Evolutionary conservation across 2,888 invertebrate species (phyloP).

Genomic region (Plagiodera versicolora): DNA sequence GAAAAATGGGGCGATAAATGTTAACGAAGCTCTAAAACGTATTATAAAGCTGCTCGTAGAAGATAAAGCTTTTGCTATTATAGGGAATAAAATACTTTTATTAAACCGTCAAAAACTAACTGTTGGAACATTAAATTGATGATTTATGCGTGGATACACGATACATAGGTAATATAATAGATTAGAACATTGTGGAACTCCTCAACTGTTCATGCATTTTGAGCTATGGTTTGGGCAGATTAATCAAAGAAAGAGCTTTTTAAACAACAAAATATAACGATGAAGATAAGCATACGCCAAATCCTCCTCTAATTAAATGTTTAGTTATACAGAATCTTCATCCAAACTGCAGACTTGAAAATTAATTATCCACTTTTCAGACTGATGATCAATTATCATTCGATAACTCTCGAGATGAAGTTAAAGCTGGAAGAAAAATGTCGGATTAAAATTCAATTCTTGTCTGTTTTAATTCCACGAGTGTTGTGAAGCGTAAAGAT

Average conservation of each 20-base stretch:
- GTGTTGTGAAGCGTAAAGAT: constrained; percentile 10
- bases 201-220: too few species aligned
- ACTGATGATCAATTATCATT: background rate
- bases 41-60: background rate
- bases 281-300: too few species aligned
- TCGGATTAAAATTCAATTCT: constrained; percentile 18
- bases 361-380: background rate
- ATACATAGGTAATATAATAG: too few species aligned
- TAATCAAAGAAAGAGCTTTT: too few species aligned
- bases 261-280: too few species aligned
- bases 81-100: background rate
- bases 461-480: constrained; percentile 9
- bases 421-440: constrained; percentile 5
- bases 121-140: background rate
- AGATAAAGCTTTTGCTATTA: background rate
- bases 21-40: background rate
- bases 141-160: too few species aligned
- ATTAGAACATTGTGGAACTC: too few species aligned
- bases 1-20: background rate
- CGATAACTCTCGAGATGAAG: background rate
- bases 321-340: too few species aligned
- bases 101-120: background rate
- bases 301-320: too few species aligned
- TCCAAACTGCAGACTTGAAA: too few species aligned
- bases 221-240: too few species aligned